Evolutionary conservation across 2,888 invertebrate species (phyloP), one percentile per base, ranked within the genome.

Genomic region (Thymelicus sylvestris): DNA sequence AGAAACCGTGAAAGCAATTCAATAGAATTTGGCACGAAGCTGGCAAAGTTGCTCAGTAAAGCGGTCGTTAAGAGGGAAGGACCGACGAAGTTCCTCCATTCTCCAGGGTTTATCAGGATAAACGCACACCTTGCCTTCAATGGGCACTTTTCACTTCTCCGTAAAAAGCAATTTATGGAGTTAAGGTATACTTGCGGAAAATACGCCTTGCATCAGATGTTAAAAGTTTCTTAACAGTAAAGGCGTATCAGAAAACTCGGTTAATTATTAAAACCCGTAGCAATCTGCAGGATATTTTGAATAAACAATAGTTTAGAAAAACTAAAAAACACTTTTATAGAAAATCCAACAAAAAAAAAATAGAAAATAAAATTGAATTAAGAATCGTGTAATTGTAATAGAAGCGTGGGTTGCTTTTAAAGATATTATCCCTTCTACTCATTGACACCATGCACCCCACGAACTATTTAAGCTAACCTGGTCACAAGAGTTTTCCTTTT

Each of bases 121-220:
- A n/a, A 66, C 24, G 55, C 57, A 66, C 66, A 57, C 57, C 57
- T 66, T 57, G 44, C 57, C 31, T 19, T 57, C 55, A n/a, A 66
- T 44, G 24, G 44, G 7, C 66, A 57, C 13, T 66, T 66, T 66
- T 57, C 66, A 44, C 55, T 24, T 31, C 59, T 59, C 24, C 57
- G 15, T 44, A 47, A 48, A 39, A 65, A 55, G 39, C n/a, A 39
- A 59, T 24, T 57, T 12, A 57, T 57, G 12, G 5, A 52, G 7
- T 52, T 52, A 19, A 19, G 19, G 52, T 52, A 52, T 19, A 15
- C 24, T 24, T 55, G 52, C 55, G 55, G 24, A 55, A 55, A 24
- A 24, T 55, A 55, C 10, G 55, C 24, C 55, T 24, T 55, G 55
- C 55, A 55, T 24, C 24, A 24, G 55, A 4, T 10, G 12, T 55